Conservation (phyloP, 1,140 invertebrate genomes). For the Lepidurus packardi region DNA sequence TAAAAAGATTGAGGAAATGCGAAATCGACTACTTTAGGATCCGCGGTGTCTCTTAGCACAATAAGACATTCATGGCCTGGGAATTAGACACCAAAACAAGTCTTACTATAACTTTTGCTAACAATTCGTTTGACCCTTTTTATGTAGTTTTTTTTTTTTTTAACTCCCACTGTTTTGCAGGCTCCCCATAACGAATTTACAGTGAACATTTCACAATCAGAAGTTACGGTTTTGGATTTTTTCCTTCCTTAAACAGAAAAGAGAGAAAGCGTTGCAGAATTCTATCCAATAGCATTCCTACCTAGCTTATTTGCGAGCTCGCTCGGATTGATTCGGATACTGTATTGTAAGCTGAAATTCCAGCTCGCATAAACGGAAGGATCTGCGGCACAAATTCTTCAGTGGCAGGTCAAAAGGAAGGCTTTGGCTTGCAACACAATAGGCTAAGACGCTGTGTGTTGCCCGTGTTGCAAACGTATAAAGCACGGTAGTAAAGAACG, state of each 20-base stretch:
- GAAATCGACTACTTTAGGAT: background rate
- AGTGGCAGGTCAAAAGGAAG: background rate
- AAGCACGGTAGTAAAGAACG: slow-evolving; percentile 12
- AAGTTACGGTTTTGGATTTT: no score
- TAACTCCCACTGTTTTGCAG: background rate
- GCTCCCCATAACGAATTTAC: background rate
- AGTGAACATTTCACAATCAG: background rate
- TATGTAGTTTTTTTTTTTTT: background rate
- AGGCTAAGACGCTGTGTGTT: background rate
- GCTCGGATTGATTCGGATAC: background rate
- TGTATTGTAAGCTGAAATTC: background rate
- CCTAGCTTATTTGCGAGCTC: background rate
- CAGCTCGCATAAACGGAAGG: slow-evolving; percentile 9
- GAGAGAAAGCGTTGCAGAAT: background rate
- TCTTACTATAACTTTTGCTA: background rate
- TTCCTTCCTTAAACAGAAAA: no score
- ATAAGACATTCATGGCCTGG: background rate
- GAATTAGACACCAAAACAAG: background rate
- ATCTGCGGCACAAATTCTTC: background rate
- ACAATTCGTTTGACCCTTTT: background rate
- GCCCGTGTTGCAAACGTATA: background rate
- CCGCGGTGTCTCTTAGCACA: background rate
- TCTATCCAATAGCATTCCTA: background rate
- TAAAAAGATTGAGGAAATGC: background rate
- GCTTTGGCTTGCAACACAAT: background rate